Conservation (phyloP, 2,113 vertebrate species). For the Nesoenas mayeri region DNA sequence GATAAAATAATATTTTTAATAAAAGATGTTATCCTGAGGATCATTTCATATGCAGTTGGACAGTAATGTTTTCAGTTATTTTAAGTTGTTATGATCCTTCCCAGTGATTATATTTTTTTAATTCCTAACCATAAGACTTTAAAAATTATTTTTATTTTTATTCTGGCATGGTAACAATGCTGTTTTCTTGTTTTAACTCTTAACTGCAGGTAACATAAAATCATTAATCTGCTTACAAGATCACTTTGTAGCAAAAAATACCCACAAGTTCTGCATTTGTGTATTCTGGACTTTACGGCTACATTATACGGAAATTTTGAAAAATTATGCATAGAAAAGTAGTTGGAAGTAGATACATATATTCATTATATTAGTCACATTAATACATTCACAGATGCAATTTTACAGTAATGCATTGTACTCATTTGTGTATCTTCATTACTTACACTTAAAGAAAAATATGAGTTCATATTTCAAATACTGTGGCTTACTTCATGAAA, state of each 20-base stretch:
- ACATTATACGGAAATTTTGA: neutral
- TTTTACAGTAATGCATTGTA: neutral
- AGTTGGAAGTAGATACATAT: neutral
- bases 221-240: neutral
- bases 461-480: neutral
- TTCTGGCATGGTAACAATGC: neutral
- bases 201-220: neutral
- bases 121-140: neutral
- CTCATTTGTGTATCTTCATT: neutral
- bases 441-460: neutral
- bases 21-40: neutral
- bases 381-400: neutral
- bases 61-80: neutral
- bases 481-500: neutral
- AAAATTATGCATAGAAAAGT: neutral
- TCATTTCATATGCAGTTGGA: neutral
- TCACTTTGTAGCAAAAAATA: neutral
- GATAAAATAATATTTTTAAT: neutral
- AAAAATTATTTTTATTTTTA: neutral
- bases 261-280: neutral
- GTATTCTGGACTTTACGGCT: neutral
- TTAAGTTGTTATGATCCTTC: neutral
- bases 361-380: neutral
- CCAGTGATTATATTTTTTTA: neutral
- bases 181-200: neutral